These are phyloP conservation scores for Rhynchotus rufescens DNA, from an alignment of 2,797 vertebrate species.

Conservation along the genomic window DNA sequence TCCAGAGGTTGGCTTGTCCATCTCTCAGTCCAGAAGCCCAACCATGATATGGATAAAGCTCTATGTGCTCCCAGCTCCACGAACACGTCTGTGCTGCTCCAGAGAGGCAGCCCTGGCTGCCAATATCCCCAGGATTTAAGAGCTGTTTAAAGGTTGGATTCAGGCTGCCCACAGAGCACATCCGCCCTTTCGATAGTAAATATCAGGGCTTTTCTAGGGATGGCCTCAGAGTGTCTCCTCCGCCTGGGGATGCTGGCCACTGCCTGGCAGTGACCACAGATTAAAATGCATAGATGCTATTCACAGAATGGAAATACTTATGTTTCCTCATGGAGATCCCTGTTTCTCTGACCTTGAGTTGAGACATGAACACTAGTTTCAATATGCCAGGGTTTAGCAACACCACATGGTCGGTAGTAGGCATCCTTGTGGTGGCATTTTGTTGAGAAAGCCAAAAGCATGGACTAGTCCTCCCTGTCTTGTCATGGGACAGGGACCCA, in stretches of 20 bases:
- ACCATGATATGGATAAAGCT: neutral
- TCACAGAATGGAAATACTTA: neutral
- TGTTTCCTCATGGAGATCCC: too few relatives aligned
- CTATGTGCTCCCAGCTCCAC: neutral
- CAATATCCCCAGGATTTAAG: neutral
- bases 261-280: neutral
- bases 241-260: neutral
- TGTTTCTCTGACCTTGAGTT: neutral
- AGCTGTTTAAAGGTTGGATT: neutral
- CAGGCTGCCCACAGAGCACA: neutral
- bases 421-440: neutral
- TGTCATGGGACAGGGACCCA: neutral
- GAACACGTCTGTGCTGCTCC: neutral
- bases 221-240: neutral
- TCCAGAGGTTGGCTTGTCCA: neutral
- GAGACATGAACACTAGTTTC: neutral
- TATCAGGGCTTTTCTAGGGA: neutral
- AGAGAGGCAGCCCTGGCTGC: neutral
- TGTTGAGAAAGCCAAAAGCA: neutral
- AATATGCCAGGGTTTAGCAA: neutral
- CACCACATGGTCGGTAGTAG: neutral
- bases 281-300: neutral
- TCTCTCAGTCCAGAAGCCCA: neutral
- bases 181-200: neutral
- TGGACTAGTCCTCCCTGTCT: neutral